phyloP scores from a whole-genome alignment of 2,113 vertebrate species.

The Phyllostomus discolor region DNA sequence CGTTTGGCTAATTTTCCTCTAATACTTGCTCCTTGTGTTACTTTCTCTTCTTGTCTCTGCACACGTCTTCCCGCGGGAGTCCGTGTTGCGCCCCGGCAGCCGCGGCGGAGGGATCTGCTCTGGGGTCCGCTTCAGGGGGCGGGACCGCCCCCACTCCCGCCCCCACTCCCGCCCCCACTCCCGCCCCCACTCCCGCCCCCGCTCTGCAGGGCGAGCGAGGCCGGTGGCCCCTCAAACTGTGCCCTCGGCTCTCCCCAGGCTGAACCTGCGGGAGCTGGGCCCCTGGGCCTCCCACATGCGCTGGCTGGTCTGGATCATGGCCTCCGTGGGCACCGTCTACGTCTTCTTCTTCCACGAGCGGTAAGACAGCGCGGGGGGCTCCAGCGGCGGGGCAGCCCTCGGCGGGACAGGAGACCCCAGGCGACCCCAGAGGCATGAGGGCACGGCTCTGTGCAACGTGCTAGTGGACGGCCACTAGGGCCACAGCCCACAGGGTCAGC shows the following conservation, averaged over 20 bases:
- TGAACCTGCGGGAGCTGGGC: slow-evolving; percentile 92
- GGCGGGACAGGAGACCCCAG: neutral
- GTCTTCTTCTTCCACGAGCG: slow-evolving; percentile 97
- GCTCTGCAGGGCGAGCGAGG: no score
- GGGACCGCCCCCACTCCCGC: no score
- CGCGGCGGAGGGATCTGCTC: neutral
- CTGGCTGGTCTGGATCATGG: slow-evolving; percentile 98
- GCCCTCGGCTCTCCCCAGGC: slow-evolving; percentile 73
- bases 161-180: no score
- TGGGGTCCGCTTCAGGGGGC: neutral
- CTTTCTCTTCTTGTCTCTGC: neutral
- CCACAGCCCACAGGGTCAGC: neutral
- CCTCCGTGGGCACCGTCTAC: slow-evolving; percentile 88
- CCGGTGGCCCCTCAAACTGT: neutral
- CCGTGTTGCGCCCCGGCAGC: neutral
- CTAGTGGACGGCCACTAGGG: neutral
- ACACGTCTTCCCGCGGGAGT: neutral
- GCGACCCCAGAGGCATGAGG: neutral
- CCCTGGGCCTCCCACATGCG: slow-evolving; percentile 95
- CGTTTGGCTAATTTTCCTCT: neutral
- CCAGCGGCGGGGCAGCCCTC: no score
- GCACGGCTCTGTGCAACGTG: neutral
- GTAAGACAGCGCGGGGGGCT: slow-evolving; percentile 75
- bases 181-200: no score
- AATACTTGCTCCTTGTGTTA: fast-evolving